phyloP scores from a whole-genome alignment of 1,140 invertebrate species.

The Adelges cooleyi region DNA sequence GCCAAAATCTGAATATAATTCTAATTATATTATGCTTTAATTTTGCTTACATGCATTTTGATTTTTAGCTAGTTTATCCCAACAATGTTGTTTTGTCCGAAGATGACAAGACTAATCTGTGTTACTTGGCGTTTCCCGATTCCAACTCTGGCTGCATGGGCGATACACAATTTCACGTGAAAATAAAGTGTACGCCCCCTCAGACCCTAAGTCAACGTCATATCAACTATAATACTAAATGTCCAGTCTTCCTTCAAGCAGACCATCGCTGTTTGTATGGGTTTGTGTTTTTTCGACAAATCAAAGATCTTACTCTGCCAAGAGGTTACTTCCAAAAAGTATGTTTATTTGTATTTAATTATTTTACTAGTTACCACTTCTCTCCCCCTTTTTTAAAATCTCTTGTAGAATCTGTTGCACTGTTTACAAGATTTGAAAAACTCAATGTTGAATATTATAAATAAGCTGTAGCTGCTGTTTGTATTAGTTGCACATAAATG shows the following conservation, averaged over 20 bases:
- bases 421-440: no score
- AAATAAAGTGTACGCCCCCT: conserved; percentile 45
- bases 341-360: conserved; percentile 24
- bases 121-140: conserved; percentile 96
- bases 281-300: conserved; percentile 97
- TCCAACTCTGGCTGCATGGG: conserved; percentile 98
- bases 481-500: no score
- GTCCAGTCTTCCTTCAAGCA: conserved; percentile 57
- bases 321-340: conserved; percentile 98
- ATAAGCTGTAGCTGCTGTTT: no score
- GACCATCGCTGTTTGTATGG: conserved; percentile 81
- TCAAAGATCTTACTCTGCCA: conserved; percentile 82
- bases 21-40: not conserved
- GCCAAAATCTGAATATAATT: not conserved
- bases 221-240: conserved; percentile 55
- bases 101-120: conserved; percentile 92
- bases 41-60: not conserved
- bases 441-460: no score
- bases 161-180: conserved; percentile 92
- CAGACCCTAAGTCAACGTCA: conserved; percentile 16
- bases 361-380: no score
- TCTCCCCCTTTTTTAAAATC: no score
- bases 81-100: conserved; percentile 68
- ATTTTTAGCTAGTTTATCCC: conserved; percentile 67
- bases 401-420: no score